These are phyloP conservation scores for Drosophila ogumai DNA, from an alignment of 1,140 invertebrate genomes.

Conservation along the genomic window DNA sequence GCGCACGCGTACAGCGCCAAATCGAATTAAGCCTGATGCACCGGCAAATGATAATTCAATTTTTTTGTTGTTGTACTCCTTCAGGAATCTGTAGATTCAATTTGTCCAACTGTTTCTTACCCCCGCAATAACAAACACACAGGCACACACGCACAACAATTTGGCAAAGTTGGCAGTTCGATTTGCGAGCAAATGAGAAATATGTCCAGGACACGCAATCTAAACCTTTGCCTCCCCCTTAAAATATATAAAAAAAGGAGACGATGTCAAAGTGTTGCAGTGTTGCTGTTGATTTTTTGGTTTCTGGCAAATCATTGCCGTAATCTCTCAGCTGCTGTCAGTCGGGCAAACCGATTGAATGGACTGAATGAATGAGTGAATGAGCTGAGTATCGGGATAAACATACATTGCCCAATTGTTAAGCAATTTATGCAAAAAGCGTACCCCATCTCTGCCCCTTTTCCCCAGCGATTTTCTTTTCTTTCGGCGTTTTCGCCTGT, in stretches of 20 bases:
- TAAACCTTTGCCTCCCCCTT: neutral
- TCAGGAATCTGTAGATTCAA: slow-evolving; percentile 55
- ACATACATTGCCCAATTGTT: slow-evolving; percentile 63
- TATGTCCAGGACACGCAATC: slow-evolving; percentile 69
- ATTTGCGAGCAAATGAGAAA: slow-evolving; percentile 77
- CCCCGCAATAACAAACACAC: slow-evolving; percentile 37
- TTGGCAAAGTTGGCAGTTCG: slow-evolving; percentile 81
- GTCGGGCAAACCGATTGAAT: slow-evolving; percentile 52
- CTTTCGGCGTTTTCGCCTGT: slow-evolving; percentile 61
- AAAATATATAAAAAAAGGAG: neutral
- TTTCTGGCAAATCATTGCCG: slow-evolving; percentile 66
- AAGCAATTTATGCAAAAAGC: slow-evolving; percentile 73
- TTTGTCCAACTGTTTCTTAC: slow-evolving; percentile 66
- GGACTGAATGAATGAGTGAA: slow-evolving; percentile 34
- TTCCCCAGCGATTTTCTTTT: slow-evolving; percentile 19
- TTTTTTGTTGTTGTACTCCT: neutral
- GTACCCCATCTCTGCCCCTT: slow-evolving; percentile 12
- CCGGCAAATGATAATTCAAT: slow-evolving; percentile 80
- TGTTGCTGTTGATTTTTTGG: slow-evolving; percentile 35
- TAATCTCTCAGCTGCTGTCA: slow-evolving; percentile 77
- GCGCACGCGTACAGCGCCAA: slow-evolving; percentile 81
- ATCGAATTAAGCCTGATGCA: slow-evolving; percentile 80
- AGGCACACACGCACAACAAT: slow-evolving; percentile 76
- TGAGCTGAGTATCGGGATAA: slow-evolving; percentile 30
- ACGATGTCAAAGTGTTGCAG: slow-evolving; percentile 63